phyloP scores from a whole-genome alignment of 2,888 invertebrate species.

The Papilio elwesi region DNA sequence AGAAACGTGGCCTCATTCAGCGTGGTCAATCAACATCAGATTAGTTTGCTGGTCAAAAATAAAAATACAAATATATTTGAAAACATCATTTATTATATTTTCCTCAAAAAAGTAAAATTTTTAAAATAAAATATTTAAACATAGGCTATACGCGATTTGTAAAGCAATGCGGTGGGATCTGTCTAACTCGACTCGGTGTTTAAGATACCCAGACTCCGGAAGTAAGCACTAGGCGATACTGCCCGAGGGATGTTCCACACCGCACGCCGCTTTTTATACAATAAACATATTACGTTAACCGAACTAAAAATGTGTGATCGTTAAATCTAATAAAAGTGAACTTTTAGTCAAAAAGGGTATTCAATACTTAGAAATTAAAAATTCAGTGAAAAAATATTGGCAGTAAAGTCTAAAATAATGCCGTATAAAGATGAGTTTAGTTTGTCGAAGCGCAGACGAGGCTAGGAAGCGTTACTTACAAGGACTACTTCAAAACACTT shows the following conservation, averaged over 20 bases:
- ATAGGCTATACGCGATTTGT: slow-evolving; percentile 74
- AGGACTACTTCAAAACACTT: slow-evolving; percentile 53
- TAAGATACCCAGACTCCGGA: not conserved
- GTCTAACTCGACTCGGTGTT: slow-evolving; percentile 28
- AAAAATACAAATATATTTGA: slow-evolving; percentile 66
- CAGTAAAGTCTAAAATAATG: slow-evolving; percentile 71
- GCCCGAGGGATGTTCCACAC: slow-evolving; percentile 16
- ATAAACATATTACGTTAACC: slow-evolving; percentile 65
- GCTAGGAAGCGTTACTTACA: slow-evolving; percentile 79
- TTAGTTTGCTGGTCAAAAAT: slow-evolving; percentile 16
- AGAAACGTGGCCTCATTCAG: too few relatives aligned
- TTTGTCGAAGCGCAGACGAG: slow-evolving; percentile 78
- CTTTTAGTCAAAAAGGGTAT: slow-evolving; percentile 60
- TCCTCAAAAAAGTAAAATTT: slow-evolving; percentile 83
- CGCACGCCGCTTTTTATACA: slow-evolving; percentile 63
- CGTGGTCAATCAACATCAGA: too few relatives aligned
- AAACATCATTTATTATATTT: slow-evolving; percentile 84
- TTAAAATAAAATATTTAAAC: slow-evolving; percentile 82
- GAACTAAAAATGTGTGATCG: slow-evolving; percentile 77
- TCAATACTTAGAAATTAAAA: slow-evolving; percentile 60
- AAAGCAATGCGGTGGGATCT: slow-evolving; percentile 59
- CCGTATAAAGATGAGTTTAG: slow-evolving; percentile 48
- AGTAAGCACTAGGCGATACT: slow-evolving; percentile 18
- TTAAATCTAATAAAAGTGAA: slow-evolving; percentile 71
- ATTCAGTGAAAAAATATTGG: slow-evolving; percentile 76